phyloP scores from a whole-genome alignment of 2,888 invertebrate genomes.

The Bugula neritina region DNA sequence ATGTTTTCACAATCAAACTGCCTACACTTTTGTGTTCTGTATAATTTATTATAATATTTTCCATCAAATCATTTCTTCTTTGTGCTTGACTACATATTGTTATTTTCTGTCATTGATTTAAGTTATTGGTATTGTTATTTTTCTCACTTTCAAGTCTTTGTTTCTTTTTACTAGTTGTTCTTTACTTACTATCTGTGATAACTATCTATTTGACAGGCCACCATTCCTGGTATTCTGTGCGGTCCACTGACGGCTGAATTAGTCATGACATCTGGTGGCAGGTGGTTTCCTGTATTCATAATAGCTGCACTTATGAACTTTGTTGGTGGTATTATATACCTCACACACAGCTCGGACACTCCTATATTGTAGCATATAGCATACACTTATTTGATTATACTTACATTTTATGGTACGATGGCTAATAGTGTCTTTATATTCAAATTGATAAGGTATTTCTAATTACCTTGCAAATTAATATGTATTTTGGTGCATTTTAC shows the following conservation, averaged over 20 bases:
- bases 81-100: neutral
- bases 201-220: slow-evolving; percentile 62
- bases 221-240: slow-evolving; percentile 69
- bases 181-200: no score
- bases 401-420: no score
- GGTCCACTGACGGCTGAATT: slow-evolving; percentile 71
- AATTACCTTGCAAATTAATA: no score
- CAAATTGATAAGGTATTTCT: no score
- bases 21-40: no score
- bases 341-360: slow-evolving; percentile 67
- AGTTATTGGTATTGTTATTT: no score
- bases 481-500: no score
- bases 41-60: no score
- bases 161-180: no score
- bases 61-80: neutral
- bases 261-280: slow-evolving; percentile 65
- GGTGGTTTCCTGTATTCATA: slow-evolving; percentile 70
- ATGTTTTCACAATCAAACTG: no score
- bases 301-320: slow-evolving; percentile 68
- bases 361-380: slow-evolving; percentile 55
- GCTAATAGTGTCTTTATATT: no score
- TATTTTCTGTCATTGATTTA: neutral
- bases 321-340: slow-evolving; percentile 67
- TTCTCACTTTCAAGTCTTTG: no score
- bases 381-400: neutral